A percentile compares a stretch with the other conserved stretches of the same genome.
These are phyloP conservation scores for Melanotaenia duboulayi DNA, from an alignment of 2,113 vertebrate genomes.

Conservation along the genomic window DNA sequence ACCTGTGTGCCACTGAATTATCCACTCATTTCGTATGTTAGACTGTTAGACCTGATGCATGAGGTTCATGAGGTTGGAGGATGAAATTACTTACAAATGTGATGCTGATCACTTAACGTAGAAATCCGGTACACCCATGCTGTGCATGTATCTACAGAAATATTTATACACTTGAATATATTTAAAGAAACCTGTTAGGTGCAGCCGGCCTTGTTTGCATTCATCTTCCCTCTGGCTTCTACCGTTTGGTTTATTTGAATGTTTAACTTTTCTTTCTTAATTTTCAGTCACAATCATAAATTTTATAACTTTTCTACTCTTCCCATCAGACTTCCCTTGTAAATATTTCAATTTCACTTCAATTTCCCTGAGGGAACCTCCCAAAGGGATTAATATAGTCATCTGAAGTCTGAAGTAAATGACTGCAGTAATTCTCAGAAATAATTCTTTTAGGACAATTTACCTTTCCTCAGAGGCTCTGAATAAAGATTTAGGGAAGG, in stretches of 20 bases:
- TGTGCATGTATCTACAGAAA: no score
- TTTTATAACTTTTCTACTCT: not conserved
- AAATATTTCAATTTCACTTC: no score
- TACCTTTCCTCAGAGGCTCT: not conserved
- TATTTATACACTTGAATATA: not conserved
- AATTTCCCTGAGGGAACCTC: no score
- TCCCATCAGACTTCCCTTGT: no score
- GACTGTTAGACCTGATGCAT: not conserved
- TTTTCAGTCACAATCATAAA: not conserved
- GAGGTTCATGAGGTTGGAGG: not conserved
- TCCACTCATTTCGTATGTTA: conserved; percentile 28
- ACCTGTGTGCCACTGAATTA: conserved; percentile 40
- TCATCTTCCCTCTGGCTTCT: not conserved
- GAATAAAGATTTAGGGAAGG: no score
- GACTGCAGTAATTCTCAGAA: no score
- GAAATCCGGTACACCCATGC: not conserved
- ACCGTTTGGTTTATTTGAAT: not conserved
- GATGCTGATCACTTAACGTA: conserved; percentile 7
- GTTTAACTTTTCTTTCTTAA: not conserved
- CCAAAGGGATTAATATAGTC: no score
- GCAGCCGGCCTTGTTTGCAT: not conserved
- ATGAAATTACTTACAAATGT: not conserved
- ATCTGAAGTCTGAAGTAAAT: no score
- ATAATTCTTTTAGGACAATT: not conserved
- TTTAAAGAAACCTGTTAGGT: not conserved